Base-by-base conservation (phyloP, 2,113 vertebrate genomes). In the Columba janthina region DNA sequence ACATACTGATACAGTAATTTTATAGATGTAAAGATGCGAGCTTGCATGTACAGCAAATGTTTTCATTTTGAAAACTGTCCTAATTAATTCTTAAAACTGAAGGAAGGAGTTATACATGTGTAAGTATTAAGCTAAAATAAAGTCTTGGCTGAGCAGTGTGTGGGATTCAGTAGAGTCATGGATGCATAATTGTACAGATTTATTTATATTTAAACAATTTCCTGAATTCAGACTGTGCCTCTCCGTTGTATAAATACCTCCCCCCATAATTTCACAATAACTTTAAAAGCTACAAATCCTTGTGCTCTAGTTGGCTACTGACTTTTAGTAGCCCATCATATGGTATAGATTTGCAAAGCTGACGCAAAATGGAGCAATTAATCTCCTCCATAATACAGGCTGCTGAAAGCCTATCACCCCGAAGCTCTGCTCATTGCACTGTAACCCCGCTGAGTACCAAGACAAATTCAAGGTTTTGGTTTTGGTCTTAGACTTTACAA, bases 321-420 rank as follows among this genome's bases (percentile, higher is more conserved):
- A 57, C 80, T 93, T 90, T 89, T 94, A 85, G 94, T 95, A 96
- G 94, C 89, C 91, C 38, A 89, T 95, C 96, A 97, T 96, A 96
- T 94, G 95, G 89, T 96, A 94, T 95, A 62, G 95, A 97, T 96
- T 96, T 97, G 78, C 87, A 38, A 90, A 93, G 91, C 96, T 97
- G 96, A 96, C 94, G 95, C 96, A 97, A 95, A 96, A 93, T 85
- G 73, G 65, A 81, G 92, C 88, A 85, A 96, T 97, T 81, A 28
- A 96, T 96, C 94, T 96, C 83, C 76, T 87, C 62, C 32, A 7
- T 78, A 79, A 81, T 57, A 85, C 70, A 54, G 88, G 80, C 95
- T 96, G 96, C 93, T 97, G 95, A 96, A 96, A 97, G 90, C 86
- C 0, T 86, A 75, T 90, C 91, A 85, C 88, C 94, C 94, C 24